A percentile compares a stretch with the other conserved stretches of the same genome.
Evolutionary conservation across 2,113 vertebrate species (phyloP).

Genomic region (Hyaena hyaena): DNA sequence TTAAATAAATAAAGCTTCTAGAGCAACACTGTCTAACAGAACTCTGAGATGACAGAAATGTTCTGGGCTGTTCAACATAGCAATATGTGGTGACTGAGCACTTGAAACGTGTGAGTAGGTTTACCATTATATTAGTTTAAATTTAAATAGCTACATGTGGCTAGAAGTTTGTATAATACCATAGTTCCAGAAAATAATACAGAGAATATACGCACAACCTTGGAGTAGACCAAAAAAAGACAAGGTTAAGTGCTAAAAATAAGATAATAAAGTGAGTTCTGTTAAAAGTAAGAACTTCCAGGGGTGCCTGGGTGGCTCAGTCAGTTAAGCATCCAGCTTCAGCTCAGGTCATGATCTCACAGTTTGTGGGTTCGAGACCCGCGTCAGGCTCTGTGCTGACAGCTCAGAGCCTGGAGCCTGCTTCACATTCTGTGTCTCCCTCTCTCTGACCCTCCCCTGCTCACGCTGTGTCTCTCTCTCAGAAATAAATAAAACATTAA

Average conservation of each 20-base stretch:
- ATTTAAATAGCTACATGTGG: neutral
- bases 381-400: no score
- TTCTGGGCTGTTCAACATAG: neutral
- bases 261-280: neutral
- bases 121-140: neutral
- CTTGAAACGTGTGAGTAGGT: neutral
- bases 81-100: neutral
- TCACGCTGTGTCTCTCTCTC: no score
- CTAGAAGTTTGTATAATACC: neutral
- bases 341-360: no score
- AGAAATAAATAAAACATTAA: no score
- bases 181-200: neutral
- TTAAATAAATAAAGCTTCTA: neutral
- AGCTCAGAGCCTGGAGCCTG: no score
- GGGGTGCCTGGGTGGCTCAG: no score
- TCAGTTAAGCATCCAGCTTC: no score
- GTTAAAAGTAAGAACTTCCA: neutral
- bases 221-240: neutral
- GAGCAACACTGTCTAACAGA: neutral
- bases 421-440: no score
- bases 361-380: no score
- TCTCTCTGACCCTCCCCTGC: no score
- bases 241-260: neutral
- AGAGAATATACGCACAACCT: neutral
- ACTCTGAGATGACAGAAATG: neutral